Conservation (phyloP, 1,140 invertebrate genomes). For the Vanessa tameamea region DNA sequence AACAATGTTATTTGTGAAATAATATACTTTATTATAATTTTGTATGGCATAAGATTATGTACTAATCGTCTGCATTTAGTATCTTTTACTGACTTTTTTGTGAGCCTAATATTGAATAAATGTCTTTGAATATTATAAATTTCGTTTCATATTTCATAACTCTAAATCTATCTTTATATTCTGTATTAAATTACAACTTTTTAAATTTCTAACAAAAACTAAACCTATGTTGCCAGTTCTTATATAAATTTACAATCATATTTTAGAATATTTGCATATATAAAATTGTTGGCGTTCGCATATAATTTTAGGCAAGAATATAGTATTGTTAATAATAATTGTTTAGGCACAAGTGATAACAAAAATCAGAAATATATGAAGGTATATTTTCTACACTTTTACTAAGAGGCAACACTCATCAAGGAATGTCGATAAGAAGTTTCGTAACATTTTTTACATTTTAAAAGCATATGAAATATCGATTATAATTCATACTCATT, state of each 20-base stretch:
- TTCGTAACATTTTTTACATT: background rate
- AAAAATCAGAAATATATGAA: background rate
- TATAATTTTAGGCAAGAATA: constrained; percentile 23
- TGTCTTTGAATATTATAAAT: too few species aligned
- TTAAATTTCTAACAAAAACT: background rate
- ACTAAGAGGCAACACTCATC: constrained; percentile 10
- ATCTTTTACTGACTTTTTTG: too few species aligned
- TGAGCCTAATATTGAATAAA: too few species aligned
- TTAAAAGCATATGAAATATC: background rate
- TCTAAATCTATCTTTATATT: too few species aligned
- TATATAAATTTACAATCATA: constrained; percentile 11
- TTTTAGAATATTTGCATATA: constrained; percentile 11
- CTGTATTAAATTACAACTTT: background rate
- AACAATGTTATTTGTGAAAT: too few species aligned
- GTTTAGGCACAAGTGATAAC: constrained; percentile 28
- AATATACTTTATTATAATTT: too few species aligned
- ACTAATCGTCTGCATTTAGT: too few species aligned
- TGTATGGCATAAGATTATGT: too few species aligned
- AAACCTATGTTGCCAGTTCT: constrained; percentile 1
- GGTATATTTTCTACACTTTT: background rate
- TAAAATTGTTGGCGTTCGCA: constrained; percentile 26
- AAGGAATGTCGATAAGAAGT: constrained; percentile 17
- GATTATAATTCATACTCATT: background rate
- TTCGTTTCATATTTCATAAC: too few species aligned
- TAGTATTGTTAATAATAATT: background rate